Base-by-base conservation (phyloP, 2,888 invertebrate species). In the Apotomis turbidana region DNA sequence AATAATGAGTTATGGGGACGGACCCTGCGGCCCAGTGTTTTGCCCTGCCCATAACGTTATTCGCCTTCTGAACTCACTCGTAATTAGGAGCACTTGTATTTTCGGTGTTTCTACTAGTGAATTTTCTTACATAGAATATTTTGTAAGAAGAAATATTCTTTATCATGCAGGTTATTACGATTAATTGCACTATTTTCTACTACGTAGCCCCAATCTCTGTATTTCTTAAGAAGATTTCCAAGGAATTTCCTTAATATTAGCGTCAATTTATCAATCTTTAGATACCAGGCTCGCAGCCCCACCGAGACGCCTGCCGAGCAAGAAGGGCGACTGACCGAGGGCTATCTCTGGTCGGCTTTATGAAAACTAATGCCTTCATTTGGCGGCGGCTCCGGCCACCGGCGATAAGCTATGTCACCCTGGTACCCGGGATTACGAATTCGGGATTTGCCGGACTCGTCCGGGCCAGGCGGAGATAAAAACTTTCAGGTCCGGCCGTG, bases 291-390 rank as follows among this genome's bases (percentile, higher is more conserved):
- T 79, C 78, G 81, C 85, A 86, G 84, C 85, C 86, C 86, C 82
- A 74, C 70, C 75, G 75, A 80, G 76, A 81, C 80, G 80, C 72
- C 51, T 63, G 71, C 68, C 80, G 83, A 83, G 80, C 80, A 83
- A 85, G 79, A 87, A 87, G 87, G 76, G 75, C 74, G 77, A 70
- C 74, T 78, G 78, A 75, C 78, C 87, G 85, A 83, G 83, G 87
- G 88, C 89, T 88, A 89, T 89, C 90, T 86, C 79, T 84, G 86
- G 80, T 80, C 78, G 87, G 91, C 89, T 91, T 92, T 91, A 92
- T 91, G 91, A 91, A 91, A 91, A 92, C 92, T 91, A 92, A 92
- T 92, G 91, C 91, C 90, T 92, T 91, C 90, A 91, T 92, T 91
- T 91, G 90, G 89, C 88, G 86, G 85, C 84, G 80, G 81, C 86